Percentiles rank a stretch among this genome's conserved stretches.
Conservation (phyloP, 1,140 invertebrate genomes). For the Diorhabda carinulata region DNA sequence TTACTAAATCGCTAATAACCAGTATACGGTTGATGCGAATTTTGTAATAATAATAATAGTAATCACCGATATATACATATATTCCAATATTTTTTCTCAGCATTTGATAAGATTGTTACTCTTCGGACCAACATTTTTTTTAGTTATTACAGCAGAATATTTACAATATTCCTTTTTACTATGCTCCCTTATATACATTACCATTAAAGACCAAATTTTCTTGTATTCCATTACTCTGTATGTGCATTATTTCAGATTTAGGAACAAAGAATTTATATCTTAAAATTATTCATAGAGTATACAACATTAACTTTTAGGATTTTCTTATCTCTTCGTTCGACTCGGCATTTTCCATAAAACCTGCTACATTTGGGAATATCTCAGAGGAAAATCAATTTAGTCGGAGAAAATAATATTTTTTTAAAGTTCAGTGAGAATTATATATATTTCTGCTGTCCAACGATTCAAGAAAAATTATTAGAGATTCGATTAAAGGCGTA, state of each 20-base stretch:
- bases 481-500: conserved; percentile 28
- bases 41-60: too few relatives aligned
- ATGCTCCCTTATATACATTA: too few relatives aligned
- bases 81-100: too few relatives aligned
- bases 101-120: too few relatives aligned
- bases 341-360: conserved; percentile 2
- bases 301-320: conserved; percentile 1
- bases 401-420: conserved; percentile 14
- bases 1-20: too few relatives aligned
- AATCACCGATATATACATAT: too few relatives aligned
- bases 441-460: conserved; percentile 16
- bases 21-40: too few relatives aligned
- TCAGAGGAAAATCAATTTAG: conserved; percentile 15
- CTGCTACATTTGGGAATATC: neutral
- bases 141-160: too few relatives aligned
- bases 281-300: conserved; percentile 1
- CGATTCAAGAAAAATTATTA: conserved; percentile 32
- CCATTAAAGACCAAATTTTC: too few relatives aligned
- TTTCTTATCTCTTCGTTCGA: conserved; percentile 2
- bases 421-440: conserved; percentile 19
- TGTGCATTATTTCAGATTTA: neutral
- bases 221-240: too few relatives aligned
- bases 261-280: neutral
- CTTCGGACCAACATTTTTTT: too few relatives aligned
- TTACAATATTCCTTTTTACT: too few relatives aligned